Evolutionary conservation across 2,888 invertebrate genomes (phyloP).

Genomic region (Drosophila planitibia): DNA sequence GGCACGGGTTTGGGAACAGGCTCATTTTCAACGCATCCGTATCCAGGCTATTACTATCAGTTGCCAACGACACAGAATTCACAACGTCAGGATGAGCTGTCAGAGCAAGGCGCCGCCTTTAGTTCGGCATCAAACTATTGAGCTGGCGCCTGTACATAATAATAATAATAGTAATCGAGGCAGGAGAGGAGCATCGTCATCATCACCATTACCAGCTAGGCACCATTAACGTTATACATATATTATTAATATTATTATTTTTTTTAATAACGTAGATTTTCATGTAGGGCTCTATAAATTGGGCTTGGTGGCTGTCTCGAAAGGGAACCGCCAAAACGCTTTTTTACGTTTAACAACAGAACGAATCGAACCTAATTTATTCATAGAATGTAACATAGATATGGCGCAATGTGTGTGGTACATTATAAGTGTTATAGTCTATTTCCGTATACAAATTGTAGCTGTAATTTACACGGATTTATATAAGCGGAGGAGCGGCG

Average conservation of each 20-base stretch:
- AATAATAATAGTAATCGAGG: conserved; percentile 7
- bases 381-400: conserved; percentile 72
- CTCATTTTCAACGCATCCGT: conserved; percentile 40
- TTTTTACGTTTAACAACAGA: conserved; percentile 68
- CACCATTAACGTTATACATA: conserved; percentile 57
- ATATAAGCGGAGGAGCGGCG: conserved; percentile 46
- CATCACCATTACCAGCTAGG: conserved; percentile 61
- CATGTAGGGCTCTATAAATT: conserved; percentile 45
- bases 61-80: conserved; percentile 46
- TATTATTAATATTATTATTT: conserved; percentile 43
- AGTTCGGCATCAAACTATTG: conserved; percentile 52
- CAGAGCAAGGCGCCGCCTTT: conserved; percentile 39
- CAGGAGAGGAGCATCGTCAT: conserved; percentile 43
- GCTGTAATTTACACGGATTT: conserved; percentile 66
- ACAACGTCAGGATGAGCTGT: conserved; percentile 44
- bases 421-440: conserved; percentile 72
- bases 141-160: conserved; percentile 53
- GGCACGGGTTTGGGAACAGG: conserved; percentile 10
- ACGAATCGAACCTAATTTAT: conserved; percentile 70
- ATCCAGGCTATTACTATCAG: conserved; percentile 62
- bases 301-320: conserved; percentile 35
- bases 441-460: conserved; percentile 71
- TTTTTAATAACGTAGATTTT: conserved; percentile 48
- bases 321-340: conserved; percentile 53
- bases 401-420: conserved; percentile 59